Base-by-base conservation (phyloP, 1,140 invertebrate species). In the Grapholita molesta region DNA sequence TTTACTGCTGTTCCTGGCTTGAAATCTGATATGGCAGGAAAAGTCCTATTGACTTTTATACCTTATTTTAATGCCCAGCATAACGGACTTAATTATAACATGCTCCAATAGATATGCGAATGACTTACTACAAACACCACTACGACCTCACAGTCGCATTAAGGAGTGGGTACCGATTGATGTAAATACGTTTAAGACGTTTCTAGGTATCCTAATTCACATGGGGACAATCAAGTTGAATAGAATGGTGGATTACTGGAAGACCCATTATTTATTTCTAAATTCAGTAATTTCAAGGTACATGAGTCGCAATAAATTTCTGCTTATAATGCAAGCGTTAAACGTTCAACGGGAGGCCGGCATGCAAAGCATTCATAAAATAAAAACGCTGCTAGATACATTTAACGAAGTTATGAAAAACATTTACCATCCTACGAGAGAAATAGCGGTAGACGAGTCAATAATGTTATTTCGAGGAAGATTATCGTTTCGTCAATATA, bases 391-490 rank as follows among this genome's bases (percentile, higher is more conserved):
- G 28, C 28, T 30, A 30, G 28, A 30, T 30, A 30, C 28, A 30
- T 80, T 75, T 69, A 83, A 77, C 71, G 70, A 77, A 23, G 80
- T 64, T 78, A 82, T 83, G 70, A 68, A 64, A 15, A 38, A 42
- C 38, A 69, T 76, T 18, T 84, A 78, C 76, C 76, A 73, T 66
- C 75, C 76, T 11, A 65, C 66, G 18, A 73, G 73, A 70, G 66
- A 78, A 68, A 64, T 83, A 67, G 74, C 65, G 21, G 74, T 78
- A 18, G 77, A 84, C 66, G 80, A 84, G 64, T 78, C 77, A 28
- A 76, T 83, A 73, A 70, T 84, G 61, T 71, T 82, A 68, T 85
- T 76, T 73, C 64, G 76, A 64, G 82, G 84, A n/a, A 38, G 79
- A 67, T 64, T 82, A 30, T 33, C 48, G 30, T 82, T 84, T 67